Conservation (phyloP, 2,113 vertebrate species). For the Capreolus pygargus region DNA sequence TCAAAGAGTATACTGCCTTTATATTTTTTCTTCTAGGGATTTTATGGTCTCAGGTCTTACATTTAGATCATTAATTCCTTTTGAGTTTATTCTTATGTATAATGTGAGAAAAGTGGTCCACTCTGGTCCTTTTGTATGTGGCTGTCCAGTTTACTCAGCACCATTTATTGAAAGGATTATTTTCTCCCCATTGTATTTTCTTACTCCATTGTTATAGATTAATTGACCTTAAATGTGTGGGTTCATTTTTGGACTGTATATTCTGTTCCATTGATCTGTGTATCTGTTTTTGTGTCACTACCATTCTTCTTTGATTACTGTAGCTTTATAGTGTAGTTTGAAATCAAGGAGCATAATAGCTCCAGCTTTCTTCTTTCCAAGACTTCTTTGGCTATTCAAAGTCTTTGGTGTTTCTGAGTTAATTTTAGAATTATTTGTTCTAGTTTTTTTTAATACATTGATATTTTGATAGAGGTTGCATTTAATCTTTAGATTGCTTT, state of each 20-base stretch:
- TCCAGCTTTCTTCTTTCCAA: background rate
- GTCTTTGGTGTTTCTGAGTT: background rate
- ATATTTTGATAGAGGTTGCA: background rate
- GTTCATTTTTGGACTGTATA: background rate
- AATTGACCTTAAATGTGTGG: background rate
- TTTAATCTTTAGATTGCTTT: background rate
- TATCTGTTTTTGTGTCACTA: background rate
- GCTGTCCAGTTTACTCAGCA: background rate
- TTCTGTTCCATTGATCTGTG: background rate
- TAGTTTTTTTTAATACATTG: background rate
- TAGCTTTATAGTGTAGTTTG: background rate
- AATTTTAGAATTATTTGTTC: background rate
- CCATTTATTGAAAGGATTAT: background rate
- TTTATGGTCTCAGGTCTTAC: background rate
- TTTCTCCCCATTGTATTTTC: background rate
- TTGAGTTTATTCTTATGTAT: background rate
- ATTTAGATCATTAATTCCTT: background rate
- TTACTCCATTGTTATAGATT: background rate
- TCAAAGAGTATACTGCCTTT: background rate
- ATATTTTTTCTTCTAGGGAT: background rate
- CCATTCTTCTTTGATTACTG: background rate
- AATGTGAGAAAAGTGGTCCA: background rate
- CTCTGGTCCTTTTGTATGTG: background rate
- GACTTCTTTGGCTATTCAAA: background rate
- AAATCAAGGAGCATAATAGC: background rate